Conservation (phyloP, 2,113 vertebrate species). For the Ploceus nigricollis region DNA sequence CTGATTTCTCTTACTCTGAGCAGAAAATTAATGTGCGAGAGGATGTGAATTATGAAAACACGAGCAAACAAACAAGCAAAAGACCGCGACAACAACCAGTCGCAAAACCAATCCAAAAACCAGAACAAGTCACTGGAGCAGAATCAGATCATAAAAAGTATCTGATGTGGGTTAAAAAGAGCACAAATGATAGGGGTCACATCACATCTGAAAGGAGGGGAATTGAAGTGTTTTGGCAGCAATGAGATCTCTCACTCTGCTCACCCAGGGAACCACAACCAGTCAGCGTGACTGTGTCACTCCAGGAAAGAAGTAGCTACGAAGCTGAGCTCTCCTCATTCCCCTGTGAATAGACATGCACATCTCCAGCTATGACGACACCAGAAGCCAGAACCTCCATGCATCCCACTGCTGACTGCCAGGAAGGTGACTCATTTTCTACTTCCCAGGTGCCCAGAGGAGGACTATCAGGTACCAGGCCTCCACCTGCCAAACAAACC, state of each 20-base stretch:
- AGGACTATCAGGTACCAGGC: neutral
- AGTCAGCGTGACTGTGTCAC: rapidly evolving
- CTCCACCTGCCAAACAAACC: rapidly evolving
- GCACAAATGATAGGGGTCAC: neutral
- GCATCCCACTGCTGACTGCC: neutral
- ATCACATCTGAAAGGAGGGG: neutral
- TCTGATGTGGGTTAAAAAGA: neutral
- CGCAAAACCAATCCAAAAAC: rapidly evolving
- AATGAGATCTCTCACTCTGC: neutral
- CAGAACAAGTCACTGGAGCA: neutral
- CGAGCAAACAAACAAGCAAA: neutral
- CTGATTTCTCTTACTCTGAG: neutral
- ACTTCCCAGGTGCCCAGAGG: neutral
- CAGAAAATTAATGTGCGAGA: neutral
- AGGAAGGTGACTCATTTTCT: neutral
- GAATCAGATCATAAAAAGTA: neutral
- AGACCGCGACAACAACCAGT: neutral
- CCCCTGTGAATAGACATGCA: neutral
- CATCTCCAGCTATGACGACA: neutral
- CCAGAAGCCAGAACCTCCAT: neutral
- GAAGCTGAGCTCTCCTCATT: neutral
- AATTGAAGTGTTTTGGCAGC: neutral
- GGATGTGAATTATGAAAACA: neutral
- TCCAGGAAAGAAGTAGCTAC: neutral
- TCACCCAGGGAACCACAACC: neutral